A percentile compares a stretch with the other conserved stretches of the same genome.
phyloP scores from a whole-genome alignment of 2,888 invertebrate species.

The Dicyrtoma fusca region DNA sequence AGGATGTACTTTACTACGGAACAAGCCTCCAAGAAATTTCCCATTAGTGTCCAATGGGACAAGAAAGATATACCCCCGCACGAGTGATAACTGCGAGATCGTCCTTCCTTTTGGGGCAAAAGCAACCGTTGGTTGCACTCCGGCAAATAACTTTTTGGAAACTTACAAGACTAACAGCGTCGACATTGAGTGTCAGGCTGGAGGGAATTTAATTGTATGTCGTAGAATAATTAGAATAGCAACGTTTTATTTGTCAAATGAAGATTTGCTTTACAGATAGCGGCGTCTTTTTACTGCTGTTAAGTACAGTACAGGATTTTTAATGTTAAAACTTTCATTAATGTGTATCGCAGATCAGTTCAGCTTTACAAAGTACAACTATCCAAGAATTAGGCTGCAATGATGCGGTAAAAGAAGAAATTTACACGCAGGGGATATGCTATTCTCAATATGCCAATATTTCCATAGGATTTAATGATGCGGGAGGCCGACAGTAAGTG shows the following conservation, averaged over 20 bases:
- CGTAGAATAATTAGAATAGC: neutral
- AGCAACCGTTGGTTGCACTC: slow-evolving; percentile 20
- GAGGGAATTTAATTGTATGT: neutral
- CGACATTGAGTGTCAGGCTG: neutral
- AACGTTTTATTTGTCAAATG: no score
- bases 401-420: slow-evolving; percentile 43
- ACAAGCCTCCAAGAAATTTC: neutral
- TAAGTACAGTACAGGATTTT: no score
- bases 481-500: no score
- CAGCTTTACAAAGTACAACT: neutral
- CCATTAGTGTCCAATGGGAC: slow-evolving; percentile 9
- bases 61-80: slow-evolving; percentile 3
- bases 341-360: neutral
- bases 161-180: slow-evolving; percentile 9
- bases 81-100: slow-evolving; percentile 12
- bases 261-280: no score
- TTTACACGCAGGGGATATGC: slow-evolving; percentile 35
- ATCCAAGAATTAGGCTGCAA: slow-evolving; percentile 45
- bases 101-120: neutral
- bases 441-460: slow-evolving; percentile 37
- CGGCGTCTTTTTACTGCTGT: no score
- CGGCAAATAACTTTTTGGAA: neutral
- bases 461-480: slow-evolving; percentile 42
- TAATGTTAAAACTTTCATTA: neutral
- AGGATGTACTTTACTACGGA: neutral